These are phyloP conservation scores for Nicator chloris DNA, from an alignment of 2,113 vertebrate species.

Conservation along the genomic window DNA sequence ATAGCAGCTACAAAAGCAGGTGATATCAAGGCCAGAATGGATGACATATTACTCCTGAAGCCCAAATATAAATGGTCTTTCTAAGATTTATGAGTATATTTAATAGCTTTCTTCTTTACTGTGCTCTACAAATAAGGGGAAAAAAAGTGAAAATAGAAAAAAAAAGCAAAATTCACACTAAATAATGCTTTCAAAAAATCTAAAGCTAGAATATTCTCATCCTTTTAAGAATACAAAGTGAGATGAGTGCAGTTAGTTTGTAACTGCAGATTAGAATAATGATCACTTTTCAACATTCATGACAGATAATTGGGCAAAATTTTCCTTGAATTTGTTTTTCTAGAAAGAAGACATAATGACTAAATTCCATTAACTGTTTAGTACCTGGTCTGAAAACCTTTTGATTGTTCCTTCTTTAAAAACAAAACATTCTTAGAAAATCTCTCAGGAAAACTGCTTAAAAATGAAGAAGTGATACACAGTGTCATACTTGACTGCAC, in stretches of 20 bases:
- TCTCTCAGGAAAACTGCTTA: not conserved
- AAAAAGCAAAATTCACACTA: not conserved
- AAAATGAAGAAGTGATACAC: not conserved
- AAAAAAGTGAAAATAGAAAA: not conserved
- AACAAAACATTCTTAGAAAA: not conserved
- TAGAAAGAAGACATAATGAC: not conserved
- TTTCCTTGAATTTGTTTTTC: not conserved
- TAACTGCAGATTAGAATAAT: not conserved
- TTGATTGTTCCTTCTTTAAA: not conserved
- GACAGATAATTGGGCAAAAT: not conserved
- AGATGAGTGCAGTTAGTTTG: not conserved
- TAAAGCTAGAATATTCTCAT: not conserved
- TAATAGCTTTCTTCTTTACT: not conserved
- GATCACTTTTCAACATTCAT: not conserved
- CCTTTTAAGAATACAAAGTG: not conserved
- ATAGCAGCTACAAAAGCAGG: not conserved
- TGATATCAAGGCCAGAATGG: not conserved
- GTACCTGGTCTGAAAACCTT: not conserved
- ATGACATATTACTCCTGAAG: not conserved
- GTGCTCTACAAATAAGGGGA: not conserved
- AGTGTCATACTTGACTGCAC: not conserved
- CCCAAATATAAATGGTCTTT: not conserved
- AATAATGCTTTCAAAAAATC: not conserved
- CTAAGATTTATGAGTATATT: not conserved
- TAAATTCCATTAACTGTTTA: conserved; percentile 7